A percentile compares a stretch with the other conserved stretches of the same genome.
These are phyloP conservation scores for Taenaris catops DNA, from an alignment of 2,888 invertebrate genomes.

Conservation along the genomic window DNA sequence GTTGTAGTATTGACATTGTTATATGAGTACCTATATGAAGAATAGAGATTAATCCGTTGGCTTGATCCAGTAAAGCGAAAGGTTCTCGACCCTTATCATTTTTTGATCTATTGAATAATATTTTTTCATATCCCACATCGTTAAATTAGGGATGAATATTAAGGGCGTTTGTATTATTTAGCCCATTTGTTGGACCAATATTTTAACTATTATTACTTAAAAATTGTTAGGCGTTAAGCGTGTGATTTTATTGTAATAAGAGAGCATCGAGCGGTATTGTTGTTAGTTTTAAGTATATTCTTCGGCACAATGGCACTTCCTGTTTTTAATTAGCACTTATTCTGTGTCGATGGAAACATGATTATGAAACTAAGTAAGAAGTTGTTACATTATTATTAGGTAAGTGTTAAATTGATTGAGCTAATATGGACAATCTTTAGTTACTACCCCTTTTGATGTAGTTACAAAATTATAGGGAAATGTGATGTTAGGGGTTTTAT, in stretches of 20 bases:
- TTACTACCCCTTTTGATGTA: constrained; percentile 73
- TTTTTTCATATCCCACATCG: constrained; percentile 79
- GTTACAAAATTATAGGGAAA: constrained; percentile 73
- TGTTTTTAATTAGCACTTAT: constrained; percentile 80
- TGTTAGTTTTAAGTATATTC: constrained; percentile 76
- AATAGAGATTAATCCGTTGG: constrained; percentile 73
- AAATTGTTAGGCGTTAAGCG: constrained; percentile 80
- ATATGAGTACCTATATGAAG: constrained; percentile 72
- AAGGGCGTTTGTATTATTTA: constrained; percentile 80
- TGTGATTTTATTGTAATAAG: constrained; percentile 79
- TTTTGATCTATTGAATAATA: constrained; percentile 78
- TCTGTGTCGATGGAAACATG: constrained; percentile 78
- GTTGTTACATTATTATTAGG: constrained; percentile 79
- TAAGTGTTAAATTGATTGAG: constrained; percentile 79
- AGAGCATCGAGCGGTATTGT: constrained; percentile 78
- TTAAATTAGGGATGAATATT: constrained; percentile 80
- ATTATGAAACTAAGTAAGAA: constrained; percentile 75
- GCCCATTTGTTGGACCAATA: constrained; percentile 81
- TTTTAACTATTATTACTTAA: constrained; percentile 80
- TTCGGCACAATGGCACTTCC: constrained; percentile 80
- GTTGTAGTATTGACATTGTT: constrained; percentile 79
- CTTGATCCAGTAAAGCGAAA: constrained; percentile 59
- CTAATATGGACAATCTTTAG: constrained; percentile 77
- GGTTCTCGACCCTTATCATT: constrained; percentile 77
- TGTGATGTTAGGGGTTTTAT: constrained; percentile 77